These are phyloP conservation scores for Chrysolina oricalcia DNA, from an alignment of 2,888 invertebrate species.

Conservation along the genomic window DNA sequence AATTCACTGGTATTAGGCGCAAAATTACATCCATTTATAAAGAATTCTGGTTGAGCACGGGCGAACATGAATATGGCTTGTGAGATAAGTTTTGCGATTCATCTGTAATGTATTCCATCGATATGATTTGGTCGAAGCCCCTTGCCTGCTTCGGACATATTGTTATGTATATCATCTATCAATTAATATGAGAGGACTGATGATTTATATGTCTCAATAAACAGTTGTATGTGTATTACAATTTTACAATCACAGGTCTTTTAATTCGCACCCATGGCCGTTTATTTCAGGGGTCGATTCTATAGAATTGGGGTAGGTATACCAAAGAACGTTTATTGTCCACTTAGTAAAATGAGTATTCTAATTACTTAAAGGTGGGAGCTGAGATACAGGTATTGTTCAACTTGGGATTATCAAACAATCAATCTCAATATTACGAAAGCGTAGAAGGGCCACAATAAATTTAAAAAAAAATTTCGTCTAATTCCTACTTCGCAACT, in stretches of 20 bases:
- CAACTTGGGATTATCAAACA: too few species aligned
- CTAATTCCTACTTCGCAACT: too few species aligned
- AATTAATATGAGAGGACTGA: conserved; percentile 70
- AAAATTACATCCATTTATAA: conserved; percentile 31
- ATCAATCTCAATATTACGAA: too few species aligned
- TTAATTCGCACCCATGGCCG: conserved; percentile 42
- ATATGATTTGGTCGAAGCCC: conserved; percentile 57
- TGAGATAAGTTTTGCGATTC: conserved; percentile 51
- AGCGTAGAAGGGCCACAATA: too few species aligned
- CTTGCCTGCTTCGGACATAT: conserved; percentile 58
- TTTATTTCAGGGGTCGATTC: neutral
- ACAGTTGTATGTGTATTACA: conserved; percentile 79
- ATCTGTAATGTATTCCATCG: conserved; percentile 60
- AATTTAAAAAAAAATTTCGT: too few species aligned
- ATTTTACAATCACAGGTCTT: conserved; percentile 64
- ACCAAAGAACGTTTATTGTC: too few species aligned
- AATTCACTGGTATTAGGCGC: conserved; percentile 32
- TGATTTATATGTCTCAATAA: conserved; percentile 78
- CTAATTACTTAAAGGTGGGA: too few species aligned
- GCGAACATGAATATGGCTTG: conserved; percentile 24
- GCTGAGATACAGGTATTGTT: too few species aligned
- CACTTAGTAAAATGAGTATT: too few species aligned
- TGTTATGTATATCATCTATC: conserved; percentile 67
- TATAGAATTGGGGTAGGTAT: too few species aligned
- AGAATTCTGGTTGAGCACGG: conserved; percentile 33